phyloP scores from a whole-genome alignment of 2,888 invertebrate genomes.

The Scaptomyza polygonia region DNA sequence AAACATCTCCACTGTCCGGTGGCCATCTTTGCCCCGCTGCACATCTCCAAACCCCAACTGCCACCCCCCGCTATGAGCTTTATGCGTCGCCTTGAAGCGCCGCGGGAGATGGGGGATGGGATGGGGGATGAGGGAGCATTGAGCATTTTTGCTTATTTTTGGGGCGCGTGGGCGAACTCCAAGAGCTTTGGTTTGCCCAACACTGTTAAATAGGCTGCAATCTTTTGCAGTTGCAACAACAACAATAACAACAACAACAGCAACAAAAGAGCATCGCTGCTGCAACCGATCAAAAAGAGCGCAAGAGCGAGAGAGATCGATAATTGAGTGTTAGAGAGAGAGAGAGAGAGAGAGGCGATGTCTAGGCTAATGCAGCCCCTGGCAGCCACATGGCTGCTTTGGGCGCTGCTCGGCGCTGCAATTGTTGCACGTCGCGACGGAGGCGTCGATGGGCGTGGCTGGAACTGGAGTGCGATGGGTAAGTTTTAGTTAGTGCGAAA shows the following conservation, averaged over 20 bases:
- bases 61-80: conserved; percentile 64
- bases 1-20: conserved; percentile 68
- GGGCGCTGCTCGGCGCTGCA: conserved; percentile 50
- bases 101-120: too few species aligned
- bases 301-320: too few species aligned
- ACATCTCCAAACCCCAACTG: neutral
- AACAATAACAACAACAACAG: neutral
- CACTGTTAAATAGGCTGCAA: conserved; percentile 37
- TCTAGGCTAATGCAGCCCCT: conserved; percentile 59
- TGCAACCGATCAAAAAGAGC: neutral
- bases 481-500: too few species aligned
- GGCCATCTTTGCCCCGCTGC: conserved; percentile 3
- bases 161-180: conserved; percentile 36
- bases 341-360: conserved; percentile 44
- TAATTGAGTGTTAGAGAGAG: too few species aligned
- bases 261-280: neutral
- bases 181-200: conserved; percentile 26
- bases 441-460: conserved; percentile 41
- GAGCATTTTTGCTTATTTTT: too few species aligned
- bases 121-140: too few species aligned
- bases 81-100: conserved; percentile 42
- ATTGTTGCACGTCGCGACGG: conserved; percentile 19
- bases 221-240: conserved; percentile 41
- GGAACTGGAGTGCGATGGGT: conserved; percentile 42
- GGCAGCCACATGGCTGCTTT: conserved; percentile 66